A percentile compares a stretch with the other conserved stretches of the same genome.
phyloP scores from a whole-genome alignment of 2,888 invertebrate genomes.

The Hartigia nigra region DNA sequence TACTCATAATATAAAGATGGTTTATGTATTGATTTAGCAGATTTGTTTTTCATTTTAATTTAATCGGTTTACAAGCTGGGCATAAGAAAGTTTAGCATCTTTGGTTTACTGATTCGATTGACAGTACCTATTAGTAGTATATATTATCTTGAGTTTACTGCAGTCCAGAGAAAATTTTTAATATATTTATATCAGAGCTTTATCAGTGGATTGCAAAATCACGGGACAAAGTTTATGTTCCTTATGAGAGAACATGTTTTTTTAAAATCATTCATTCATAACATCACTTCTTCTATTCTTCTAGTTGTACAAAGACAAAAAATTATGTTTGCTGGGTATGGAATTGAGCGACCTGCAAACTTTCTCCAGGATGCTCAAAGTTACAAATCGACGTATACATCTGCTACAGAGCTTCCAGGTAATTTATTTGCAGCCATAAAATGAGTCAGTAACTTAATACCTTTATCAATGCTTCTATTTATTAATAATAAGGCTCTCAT shows the following conservation, averaged over 20 bases:
- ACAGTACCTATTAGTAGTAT: not conserved
- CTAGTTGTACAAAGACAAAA: conserved; percentile 79
- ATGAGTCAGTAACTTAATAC: not conserved
- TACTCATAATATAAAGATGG: not conserved
- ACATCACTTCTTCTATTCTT: conserved; percentile 51
- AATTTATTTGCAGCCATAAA: conserved; percentile 64
- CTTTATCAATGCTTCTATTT: conserved; percentile 21
- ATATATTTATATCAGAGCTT: not conserved
- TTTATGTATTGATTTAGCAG: not conserved
- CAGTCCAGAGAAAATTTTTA: not conserved
- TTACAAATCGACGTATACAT: conserved; percentile 75
- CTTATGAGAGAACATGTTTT: not conserved
- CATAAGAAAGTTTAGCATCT: not conserved
- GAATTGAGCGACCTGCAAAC: conserved; percentile 79
- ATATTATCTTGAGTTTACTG: not conserved
- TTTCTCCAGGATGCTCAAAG: conserved; percentile 77
- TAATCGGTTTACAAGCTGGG: not conserved
- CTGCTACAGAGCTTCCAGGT: conserved; percentile 81
- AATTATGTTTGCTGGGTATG: conserved; percentile 74
- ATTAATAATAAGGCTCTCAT: conserved; percentile 68
- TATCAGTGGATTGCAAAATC: not conserved
- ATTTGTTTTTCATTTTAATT: not conserved
- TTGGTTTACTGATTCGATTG: not conserved
- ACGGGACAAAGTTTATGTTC: not conserved
- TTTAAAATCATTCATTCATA: not conserved